A percentile compares a stretch with the other conserved stretches of the same genome.
Conservation (phyloP, 1,140 invertebrate species). For the Drosophila novamexicana region DNA sequence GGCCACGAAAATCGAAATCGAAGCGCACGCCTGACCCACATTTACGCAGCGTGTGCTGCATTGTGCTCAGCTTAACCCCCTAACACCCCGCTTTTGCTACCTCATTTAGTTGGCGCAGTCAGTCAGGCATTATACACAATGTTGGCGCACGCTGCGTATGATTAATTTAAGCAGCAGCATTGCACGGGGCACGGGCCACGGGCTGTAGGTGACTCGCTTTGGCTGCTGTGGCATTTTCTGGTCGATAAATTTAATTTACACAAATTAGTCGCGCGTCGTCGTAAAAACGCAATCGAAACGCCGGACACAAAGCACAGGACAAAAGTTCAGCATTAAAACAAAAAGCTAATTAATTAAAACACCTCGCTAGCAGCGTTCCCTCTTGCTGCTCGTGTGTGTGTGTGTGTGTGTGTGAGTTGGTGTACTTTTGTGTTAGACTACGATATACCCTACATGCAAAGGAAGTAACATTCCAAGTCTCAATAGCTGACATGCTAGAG, state of each 20-base stretch:
- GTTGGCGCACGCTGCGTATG: conserved; percentile 66
- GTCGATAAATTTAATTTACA: conserved; percentile 83
- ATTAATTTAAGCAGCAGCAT: conserved; percentile 70
- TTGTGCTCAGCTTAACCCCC: neutral
- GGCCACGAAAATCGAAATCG: conserved; percentile 33
- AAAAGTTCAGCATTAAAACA: conserved; percentile 75
- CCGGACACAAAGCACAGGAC: conserved; percentile 39
- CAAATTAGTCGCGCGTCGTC: conserved; percentile 80
- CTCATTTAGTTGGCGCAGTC: conserved; percentile 17
- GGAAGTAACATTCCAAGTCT: no score
- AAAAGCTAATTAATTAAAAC: conserved; percentile 83
- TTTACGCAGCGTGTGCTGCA: neutral
- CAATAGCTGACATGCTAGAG: no score
- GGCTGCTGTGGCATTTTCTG: conserved; percentile 78
- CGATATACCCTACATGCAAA: neutral
- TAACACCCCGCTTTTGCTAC: neutral
- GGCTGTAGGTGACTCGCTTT: conserved; percentile 21
- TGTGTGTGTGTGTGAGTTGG: neutral
- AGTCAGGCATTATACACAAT: conserved; percentile 25
- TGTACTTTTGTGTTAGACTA: conserved; percentile 2
- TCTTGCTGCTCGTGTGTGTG: conserved; percentile 1
- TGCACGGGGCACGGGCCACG: conserved; percentile 4
- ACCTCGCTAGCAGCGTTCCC: conserved; percentile 50
- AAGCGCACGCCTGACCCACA: conserved; percentile 39
- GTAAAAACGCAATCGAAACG: conserved; percentile 75